These are phyloP conservation scores for Triplophysa siluroides DNA, from an alignment of 2,113 vertebrate genomes.

Conservation along the genomic window DNA sequence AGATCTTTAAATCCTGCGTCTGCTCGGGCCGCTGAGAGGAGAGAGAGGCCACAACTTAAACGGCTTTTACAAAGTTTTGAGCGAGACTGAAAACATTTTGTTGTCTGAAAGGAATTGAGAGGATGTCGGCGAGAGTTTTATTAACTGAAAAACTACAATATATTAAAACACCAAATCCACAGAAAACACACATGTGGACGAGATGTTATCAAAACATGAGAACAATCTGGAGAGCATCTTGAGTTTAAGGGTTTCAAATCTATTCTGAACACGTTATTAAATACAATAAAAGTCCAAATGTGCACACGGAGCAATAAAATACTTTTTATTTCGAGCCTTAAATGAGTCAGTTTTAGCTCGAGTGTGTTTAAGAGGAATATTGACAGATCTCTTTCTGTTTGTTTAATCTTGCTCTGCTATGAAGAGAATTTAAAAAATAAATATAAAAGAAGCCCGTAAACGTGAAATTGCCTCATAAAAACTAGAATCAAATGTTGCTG, in stretches of 20 bases:
- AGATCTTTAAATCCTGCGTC: not conserved
- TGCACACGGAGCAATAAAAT: slow-evolving; percentile 26
- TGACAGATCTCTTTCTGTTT: slow-evolving; percentile 3
- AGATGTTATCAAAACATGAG: too few species aligned
- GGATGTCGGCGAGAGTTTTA: not conserved
- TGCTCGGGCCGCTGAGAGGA: not conserved
- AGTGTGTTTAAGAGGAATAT: slow-evolving; percentile 7
- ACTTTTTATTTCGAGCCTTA: not conserved
- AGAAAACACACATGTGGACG: too few species aligned
- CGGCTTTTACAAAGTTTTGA: not conserved
- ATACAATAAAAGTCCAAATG: not conserved
- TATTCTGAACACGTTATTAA: not conserved
- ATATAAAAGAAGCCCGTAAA: slow-evolving; percentile 22
- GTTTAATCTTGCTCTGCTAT: not conserved
- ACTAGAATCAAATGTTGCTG: not conserved
- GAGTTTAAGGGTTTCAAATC: too few species aligned
- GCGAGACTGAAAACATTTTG: not conserved
- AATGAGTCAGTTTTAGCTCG: not conserved
- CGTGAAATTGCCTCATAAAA: slow-evolving; percentile 27
- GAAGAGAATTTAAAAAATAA: not conserved
- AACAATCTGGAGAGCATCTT: too few species aligned
- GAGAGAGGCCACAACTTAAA: not conserved
- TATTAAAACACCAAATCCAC: too few species aligned
- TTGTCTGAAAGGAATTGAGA: not conserved
- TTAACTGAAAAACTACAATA: too few species aligned